Evolutionary conservation across 1,140 invertebrate species (phyloP).

Genomic region (Zaprionus taronus): DNA sequence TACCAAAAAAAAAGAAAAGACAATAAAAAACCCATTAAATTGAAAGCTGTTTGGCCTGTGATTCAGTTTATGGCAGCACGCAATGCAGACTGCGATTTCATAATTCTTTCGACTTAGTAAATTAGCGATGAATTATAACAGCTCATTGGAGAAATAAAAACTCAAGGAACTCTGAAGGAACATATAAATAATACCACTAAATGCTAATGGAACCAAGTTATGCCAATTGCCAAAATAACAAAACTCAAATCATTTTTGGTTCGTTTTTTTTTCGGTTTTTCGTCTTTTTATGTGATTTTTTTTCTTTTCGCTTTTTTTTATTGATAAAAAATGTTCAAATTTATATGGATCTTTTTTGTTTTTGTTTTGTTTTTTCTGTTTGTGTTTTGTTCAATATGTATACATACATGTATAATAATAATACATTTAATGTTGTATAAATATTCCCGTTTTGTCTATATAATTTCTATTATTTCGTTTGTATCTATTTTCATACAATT

Average conservation of each 20-base stretch:
- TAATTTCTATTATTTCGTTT: slow-evolving; percentile 76
- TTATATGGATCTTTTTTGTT: slow-evolving; percentile 64
- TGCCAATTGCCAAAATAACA: not conserved
- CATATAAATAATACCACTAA: not conserved
- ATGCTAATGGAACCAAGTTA: no score
- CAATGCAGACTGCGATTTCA: not conserved
- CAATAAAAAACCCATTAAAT: slow-evolving; percentile 11
- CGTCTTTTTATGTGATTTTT: slow-evolving; percentile 36
- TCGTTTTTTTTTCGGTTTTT: slow-evolving; percentile 47
- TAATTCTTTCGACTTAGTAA: not conserved
- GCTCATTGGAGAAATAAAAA: not conserved
- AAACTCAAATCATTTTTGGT: not conserved
- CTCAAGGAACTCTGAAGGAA: not conserved
- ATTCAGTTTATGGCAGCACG: not conserved
- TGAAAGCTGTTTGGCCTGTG: not conserved
- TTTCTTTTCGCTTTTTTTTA: slow-evolving; percentile 72
- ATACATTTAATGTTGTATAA: slow-evolving; percentile 79
- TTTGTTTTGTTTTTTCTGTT: slow-evolving; percentile 42
- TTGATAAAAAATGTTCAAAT: slow-evolving; percentile 82
- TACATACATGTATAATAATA: slow-evolving; percentile 77
- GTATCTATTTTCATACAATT: slow-evolving; percentile 60
- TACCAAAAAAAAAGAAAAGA: slow-evolving; percentile 7
- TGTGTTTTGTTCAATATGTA: slow-evolving; percentile 56
- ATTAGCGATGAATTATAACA: not conserved
- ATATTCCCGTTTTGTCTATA: slow-evolving; percentile 78